These are phyloP conservation scores for fruit fly (Drosophila melanogaster) DNA, from an alignment of 1,140 invertebrate species.

Conservation along the genomic window Release_6_plus_ISO1_MT NT_037436.4:14851001-14851500, in stretches of 20 bases:
- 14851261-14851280: too few species aligned
- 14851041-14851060: slow-evolving; percentile 14
- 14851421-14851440: slow-evolving; percentile 6
- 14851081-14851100: background rate
- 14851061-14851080: background rate
- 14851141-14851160: background rate
- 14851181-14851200: background rate
- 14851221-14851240: too few species aligned
- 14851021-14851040: slow-evolving; percentile 12
- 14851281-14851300: too few species aligned
- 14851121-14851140: background rate
- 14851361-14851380: slow-evolving; percentile 11
- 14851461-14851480: slow-evolving; percentile 55
- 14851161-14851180: background rate
- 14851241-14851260: too few species aligned
- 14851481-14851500: slow-evolving; percentile 53
- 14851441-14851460: slow-evolving; percentile 27
- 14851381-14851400: slow-evolving; percentile 24
- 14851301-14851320: background rate
- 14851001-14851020: slow-evolving; percentile 51
- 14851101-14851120: background rate
- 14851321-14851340: background rate
- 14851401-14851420: slow-evolving; percentile 40
- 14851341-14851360: too few species aligned
- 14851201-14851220: too few species aligned